Percentiles rank a stretch among this genome's conserved stretches.
These are phyloP conservation scores for Suillia variegata DNA, from an alignment of 2,888 invertebrate species.

Conservation along the genomic window DNA sequence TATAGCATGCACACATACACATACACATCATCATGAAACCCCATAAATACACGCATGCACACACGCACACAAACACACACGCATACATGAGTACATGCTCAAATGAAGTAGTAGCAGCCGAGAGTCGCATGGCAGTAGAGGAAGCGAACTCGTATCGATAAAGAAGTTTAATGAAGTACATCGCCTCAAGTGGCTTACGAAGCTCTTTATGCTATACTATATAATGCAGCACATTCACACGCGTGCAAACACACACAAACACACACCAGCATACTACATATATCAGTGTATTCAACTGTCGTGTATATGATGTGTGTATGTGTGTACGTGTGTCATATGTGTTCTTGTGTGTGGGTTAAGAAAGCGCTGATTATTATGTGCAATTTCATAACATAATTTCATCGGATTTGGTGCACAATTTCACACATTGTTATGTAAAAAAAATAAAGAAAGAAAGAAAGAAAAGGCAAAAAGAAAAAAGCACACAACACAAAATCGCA, in stretches of 20 bases:
- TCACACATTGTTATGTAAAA: conserved; percentile 9
- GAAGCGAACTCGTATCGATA: conserved; percentile 40
- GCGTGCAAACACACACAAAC: background rate
- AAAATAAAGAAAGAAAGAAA: background rate
- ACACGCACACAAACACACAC: background rate
- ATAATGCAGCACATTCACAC: no score
- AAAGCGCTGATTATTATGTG: background rate
- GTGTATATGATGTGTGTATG: no score
- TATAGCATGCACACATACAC: no score
- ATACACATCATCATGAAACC: no score
- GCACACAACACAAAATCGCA: no score
- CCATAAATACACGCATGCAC: background rate
- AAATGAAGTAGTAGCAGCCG: no score
- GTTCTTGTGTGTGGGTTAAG: background rate
- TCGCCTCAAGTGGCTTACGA: conserved; percentile 47
- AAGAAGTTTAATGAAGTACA: conserved; percentile 50
- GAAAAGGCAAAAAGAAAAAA: background rate
- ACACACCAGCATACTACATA: background rate
- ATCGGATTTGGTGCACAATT: conserved; percentile 15
- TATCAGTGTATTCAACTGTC: no score
- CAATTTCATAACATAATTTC: background rate
- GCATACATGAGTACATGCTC: background rate
- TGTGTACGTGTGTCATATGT: background rate
- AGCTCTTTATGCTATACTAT: background rate
- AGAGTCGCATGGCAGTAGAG: no score